Evolutionary conservation across 2,797 vertebrate genomes (phyloP).

Genomic region (Aselliscus stoliczkanus): DNA sequence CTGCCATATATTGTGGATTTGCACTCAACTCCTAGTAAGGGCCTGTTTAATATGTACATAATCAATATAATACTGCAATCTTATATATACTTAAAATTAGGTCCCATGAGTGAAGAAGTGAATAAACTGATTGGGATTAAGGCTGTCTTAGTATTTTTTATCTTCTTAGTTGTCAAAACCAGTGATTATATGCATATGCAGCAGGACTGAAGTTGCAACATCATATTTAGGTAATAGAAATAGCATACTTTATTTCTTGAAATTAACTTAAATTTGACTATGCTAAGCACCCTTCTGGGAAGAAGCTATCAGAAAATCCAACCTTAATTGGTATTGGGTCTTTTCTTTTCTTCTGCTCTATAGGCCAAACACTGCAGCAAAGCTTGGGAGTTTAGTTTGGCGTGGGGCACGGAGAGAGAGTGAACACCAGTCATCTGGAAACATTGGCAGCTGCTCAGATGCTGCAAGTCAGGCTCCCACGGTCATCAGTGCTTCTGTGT

Average conservation of each 20-base stretch:
- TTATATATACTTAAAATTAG: not conserved
- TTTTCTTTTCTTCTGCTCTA: not conserved
- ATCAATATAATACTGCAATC: not conserved
- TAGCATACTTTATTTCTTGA: not conserved
- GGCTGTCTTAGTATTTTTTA: not conserved
- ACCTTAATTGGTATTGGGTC: too few species aligned
- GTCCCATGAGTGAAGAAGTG: too few species aligned
- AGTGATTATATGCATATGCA: not conserved
- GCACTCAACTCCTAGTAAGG: too few species aligned
- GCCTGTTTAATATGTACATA: not conserved
- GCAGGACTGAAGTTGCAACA: not conserved
- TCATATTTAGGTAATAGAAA: not conserved
- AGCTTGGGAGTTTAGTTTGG: not conserved
- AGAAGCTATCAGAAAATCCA: not conserved
- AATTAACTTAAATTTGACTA: not conserved
- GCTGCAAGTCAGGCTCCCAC: not conserved
- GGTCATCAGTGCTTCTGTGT: not conserved
- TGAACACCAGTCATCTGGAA: not conserved
- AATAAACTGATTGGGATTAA: not conserved
- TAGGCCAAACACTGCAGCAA: not conserved
- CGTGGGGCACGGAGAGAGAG: rapidly evolving
- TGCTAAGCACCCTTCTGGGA: not conserved
- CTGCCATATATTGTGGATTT: not conserved
- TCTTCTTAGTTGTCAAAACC: not conserved
- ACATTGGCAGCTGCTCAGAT: not conserved